These are phyloP conservation scores for Pedetes capensis DNA, from an alignment of 2,113 vertebrate species.

Conservation along the genomic window DNA sequence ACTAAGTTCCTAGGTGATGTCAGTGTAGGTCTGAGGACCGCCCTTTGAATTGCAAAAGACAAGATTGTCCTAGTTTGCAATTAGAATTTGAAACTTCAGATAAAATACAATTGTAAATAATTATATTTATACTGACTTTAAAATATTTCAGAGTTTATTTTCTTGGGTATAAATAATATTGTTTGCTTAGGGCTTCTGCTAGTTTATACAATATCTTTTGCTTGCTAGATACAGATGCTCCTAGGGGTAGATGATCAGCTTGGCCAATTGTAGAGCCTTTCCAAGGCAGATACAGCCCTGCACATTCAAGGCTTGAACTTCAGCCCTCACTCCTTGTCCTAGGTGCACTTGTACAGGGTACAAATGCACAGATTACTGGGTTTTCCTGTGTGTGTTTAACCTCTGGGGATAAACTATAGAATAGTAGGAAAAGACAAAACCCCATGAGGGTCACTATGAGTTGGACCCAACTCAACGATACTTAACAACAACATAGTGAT, in stretches of 20 bases:
- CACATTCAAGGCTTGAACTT: background rate
- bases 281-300: background rate
- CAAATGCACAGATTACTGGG: background rate
- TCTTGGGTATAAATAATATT: background rate
- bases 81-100: background rate
- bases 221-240: background rate
- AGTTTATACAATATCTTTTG: background rate
- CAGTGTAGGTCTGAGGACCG: background rate
- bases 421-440: background rate
- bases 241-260: background rate
- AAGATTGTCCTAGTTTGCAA: background rate
- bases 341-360: background rate
- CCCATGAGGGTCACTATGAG: too few species aligned
- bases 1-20: background rate
- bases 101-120: background rate
- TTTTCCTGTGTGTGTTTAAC: background rate
- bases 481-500: too few species aligned
- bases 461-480: too few species aligned
- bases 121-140: background rate
- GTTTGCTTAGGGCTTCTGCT: background rate
- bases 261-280: background rate
- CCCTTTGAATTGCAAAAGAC: background rate
- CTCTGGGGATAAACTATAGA: background rate
- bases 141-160: background rate
- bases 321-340: background rate